Evolutionary conservation across 2,797 vertebrate species (phyloP).

Genomic region (Spinibarbus caldwelli): DNA sequence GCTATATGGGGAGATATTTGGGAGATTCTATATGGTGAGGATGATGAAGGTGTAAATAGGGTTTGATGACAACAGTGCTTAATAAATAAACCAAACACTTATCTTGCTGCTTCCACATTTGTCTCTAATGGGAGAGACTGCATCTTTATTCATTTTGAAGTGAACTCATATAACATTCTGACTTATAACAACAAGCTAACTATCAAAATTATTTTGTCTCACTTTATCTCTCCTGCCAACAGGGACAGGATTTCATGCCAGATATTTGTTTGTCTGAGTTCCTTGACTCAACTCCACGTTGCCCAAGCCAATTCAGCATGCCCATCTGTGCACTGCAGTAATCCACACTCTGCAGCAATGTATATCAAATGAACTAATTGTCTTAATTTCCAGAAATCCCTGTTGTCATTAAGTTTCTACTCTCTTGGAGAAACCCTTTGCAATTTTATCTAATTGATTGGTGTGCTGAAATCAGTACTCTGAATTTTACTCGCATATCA

Average conservation of each 20-base stretch:
- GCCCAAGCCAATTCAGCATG: conserved; percentile 37
- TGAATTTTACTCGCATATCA: conserved; percentile 42
- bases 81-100: conserved; percentile 14
- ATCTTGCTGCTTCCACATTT: conserved; percentile 8
- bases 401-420: conserved; percentile 70
- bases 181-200: conserved; percentile 36
- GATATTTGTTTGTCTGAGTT: conserved; percentile 48
- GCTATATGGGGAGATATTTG: background rate
- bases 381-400: conserved; percentile 72
- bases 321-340: conserved; percentile 50
- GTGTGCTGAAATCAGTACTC: conserved; percentile 53
- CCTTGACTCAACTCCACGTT: conserved; percentile 35
- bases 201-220: conserved; percentile 42
- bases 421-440: conserved; percentile 67
- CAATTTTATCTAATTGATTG: conserved; percentile 69
- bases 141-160: conserved; percentile 7
- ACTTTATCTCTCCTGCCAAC: conserved; percentile 34
- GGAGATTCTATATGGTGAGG: background rate
- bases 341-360: conserved; percentile 61
- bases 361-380: conserved; percentile 74
- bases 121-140: conserved; percentile 17
- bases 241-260: conserved; percentile 27
- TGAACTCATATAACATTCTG: conserved; percentile 32
- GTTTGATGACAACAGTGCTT: background rate
- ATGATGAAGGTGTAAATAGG: conserved; percentile 7